phyloP scores from a whole-genome alignment of 2,797 vertebrate species.

The Cephalopachus bancanus region DNA sequence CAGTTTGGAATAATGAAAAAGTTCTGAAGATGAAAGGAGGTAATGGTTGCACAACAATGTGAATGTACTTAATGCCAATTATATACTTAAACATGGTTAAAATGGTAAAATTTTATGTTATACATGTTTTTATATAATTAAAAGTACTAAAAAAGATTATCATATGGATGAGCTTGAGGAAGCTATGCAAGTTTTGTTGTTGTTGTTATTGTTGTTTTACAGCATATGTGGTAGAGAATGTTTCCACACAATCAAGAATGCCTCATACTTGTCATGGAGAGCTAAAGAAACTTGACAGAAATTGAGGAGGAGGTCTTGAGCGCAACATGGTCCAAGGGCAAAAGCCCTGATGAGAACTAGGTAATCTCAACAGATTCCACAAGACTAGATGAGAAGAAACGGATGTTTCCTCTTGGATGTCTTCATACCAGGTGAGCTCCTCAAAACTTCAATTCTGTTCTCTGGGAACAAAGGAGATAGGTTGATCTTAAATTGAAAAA shows the following conservation, averaged over 20 bases:
- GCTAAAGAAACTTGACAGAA: background rate
- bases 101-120: background rate
- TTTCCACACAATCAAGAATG: background rate
- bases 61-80: background rate
- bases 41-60: background rate
- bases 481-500: background rate
- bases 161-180: background rate
- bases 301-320: background rate
- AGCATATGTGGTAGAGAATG: background rate
- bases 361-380: background rate
- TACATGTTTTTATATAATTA: background rate
- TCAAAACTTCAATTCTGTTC: background rate
- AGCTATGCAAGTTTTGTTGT: background rate
- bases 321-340: background rate
- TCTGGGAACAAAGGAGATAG: background rate
- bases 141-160: background rate
- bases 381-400: background rate
- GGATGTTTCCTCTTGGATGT: too few species aligned
- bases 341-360: background rate
- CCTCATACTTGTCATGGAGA: background rate
- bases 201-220: too few species aligned
- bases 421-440: background rate
- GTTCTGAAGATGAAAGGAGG: background rate
- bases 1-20: background rate
- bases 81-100: background rate